Evolutionary conservation across 2,113 vertebrate genomes (phyloP).

Genomic region (Tragelaphus scriptus): DNA sequence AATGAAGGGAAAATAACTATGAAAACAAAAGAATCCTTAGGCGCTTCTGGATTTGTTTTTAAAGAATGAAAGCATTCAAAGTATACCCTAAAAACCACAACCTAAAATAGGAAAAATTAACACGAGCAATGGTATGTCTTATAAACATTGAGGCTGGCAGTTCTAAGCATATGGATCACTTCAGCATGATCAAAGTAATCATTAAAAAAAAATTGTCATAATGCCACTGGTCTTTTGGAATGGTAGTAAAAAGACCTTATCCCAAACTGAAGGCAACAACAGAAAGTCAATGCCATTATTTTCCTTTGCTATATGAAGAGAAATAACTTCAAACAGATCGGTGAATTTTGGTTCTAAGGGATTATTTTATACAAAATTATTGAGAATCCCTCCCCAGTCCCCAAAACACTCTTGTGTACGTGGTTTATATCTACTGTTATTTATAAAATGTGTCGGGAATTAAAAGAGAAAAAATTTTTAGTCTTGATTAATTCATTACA

Average conservation of each 20-base stretch:
- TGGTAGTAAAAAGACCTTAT: background rate
- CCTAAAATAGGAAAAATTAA: background rate
- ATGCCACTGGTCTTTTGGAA: background rate
- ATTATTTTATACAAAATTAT: background rate
- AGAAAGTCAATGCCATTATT: background rate
- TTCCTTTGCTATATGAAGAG: background rate
- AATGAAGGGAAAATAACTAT: background rate
- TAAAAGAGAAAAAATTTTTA: background rate
- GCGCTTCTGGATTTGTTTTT: background rate
- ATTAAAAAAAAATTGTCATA: background rate
- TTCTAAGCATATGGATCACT: background rate
- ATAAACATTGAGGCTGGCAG: background rate
- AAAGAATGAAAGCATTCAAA: background rate
- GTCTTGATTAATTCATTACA: background rate
- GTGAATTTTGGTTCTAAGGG: background rate
- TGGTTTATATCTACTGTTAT: background rate
- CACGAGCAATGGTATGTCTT: background rate
- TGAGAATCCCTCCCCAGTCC: background rate
- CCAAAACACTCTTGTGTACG: background rate
- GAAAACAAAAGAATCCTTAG: background rate
- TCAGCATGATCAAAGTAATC: background rate
- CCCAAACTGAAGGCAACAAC: background rate
- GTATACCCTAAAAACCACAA: background rate
- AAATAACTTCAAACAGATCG: background rate
- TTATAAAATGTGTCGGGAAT: background rate